These are phyloP conservation scores for Ophraella communa DNA, from an alignment of 2,888 invertebrate species.

Conservation along the genomic window DNA sequence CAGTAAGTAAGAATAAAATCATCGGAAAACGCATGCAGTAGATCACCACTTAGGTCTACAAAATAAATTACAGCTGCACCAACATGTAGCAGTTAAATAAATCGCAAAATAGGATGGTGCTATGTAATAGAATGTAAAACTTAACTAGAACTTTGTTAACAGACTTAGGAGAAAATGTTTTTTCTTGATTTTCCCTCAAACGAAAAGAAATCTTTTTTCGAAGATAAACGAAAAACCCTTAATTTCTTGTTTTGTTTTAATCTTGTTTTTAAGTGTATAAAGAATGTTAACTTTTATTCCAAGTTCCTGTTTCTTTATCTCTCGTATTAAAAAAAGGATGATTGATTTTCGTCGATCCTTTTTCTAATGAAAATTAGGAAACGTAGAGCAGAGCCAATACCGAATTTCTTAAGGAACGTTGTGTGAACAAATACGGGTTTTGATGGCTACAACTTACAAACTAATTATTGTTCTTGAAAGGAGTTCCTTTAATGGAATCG, in stretches of 20 bases:
- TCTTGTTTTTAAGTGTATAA: neutral
- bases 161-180: neutral
- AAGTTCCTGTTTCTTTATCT: too few species aligned
- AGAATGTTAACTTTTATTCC: neutral
- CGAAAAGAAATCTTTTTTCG: too few species aligned
- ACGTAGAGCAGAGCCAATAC: neutral
- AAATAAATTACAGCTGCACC: too few species aligned
- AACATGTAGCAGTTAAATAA: too few species aligned
- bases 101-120: too few species aligned
- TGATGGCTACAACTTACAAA: slow-evolving; percentile 28
- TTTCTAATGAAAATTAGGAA: slow-evolving; percentile 27
- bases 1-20: too few species aligned
- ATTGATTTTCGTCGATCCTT: slow-evolving; percentile 4
- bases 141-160: too few species aligned
- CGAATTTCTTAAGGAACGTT: slow-evolving; percentile 15
- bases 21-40: too few species aligned
- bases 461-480: slow-evolving; percentile 29
- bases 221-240: too few species aligned
- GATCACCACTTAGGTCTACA: too few species aligned
- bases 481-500: slow-evolving; percentile 20
- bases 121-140: too few species aligned
- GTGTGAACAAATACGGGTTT: slow-evolving; percentile 23
- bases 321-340: neutral
- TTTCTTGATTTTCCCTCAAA: too few species aligned
- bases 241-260: neutral